These are phyloP conservation scores for Rhabdornis inornatus DNA, from an alignment of 2,113 vertebrate species.

Conservation along the genomic window DNA sequence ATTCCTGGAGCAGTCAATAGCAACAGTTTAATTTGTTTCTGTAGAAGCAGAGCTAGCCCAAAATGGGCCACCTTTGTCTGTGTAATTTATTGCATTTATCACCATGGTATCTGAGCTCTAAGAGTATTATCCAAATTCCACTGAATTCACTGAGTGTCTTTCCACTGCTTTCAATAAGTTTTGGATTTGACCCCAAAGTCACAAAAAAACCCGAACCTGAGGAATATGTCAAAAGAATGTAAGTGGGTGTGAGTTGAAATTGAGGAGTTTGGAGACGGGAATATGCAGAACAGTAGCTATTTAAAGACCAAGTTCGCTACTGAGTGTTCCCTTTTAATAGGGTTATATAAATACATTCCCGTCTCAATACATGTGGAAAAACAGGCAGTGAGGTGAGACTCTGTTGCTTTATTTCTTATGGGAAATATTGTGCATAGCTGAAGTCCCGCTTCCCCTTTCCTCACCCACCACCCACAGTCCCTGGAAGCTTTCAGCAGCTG, in stretches of 20 bases:
- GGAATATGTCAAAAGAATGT: conserved; percentile 63
- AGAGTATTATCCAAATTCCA: conserved; percentile 41
- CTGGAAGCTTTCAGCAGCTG: conserved; percentile 49
- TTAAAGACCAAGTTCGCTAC: conserved; percentile 55
- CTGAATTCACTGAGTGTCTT: conserved; percentile 44
- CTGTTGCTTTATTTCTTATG: conserved; percentile 61
- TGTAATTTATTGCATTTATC: conserved; percentile 52
- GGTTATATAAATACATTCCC: conserved; percentile 70
- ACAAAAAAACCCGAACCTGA: conserved; percentile 28
- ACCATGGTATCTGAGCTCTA: conserved; percentile 28
- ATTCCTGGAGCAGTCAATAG: background rate
- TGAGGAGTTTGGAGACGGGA: conserved; percentile 45
- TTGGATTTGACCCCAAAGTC: conserved; percentile 43
- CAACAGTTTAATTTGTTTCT: conserved; percentile 3
- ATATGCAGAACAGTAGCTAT: conserved; percentile 67
- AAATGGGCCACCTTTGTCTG: conserved; percentile 3
- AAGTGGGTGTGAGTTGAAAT: conserved; percentile 70
- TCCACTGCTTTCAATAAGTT: conserved; percentile 51
- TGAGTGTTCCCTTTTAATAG: conserved; percentile 57
- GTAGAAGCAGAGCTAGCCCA: background rate
- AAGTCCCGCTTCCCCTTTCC: conserved; percentile 47
- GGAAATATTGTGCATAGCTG: conserved; percentile 62
- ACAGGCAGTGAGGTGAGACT: conserved; percentile 69
- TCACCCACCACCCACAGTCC: conserved; percentile 58
- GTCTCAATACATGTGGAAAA: conserved; percentile 64